phyloP scores from a whole-genome alignment of 2,113 vertebrate genomes.

The Mirounga angustirostris region DNA sequence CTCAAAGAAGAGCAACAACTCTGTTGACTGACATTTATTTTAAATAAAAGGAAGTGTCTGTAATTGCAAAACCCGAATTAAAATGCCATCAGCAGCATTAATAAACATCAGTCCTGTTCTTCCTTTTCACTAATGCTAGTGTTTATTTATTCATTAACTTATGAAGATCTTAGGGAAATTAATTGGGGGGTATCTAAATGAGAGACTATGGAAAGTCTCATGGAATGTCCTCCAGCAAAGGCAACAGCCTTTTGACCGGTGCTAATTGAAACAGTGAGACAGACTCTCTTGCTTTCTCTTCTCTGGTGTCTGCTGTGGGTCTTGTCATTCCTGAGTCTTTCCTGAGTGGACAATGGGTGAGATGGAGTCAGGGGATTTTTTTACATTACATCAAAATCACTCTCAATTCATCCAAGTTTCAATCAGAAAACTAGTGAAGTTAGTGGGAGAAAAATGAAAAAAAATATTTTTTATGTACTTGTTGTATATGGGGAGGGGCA shows the following conservation, averaged over 20 bases:
- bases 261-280: not conserved
- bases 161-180: constrained; percentile 56
- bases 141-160: constrained; percentile 68
- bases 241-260: not conserved
- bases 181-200: constrained; percentile 58
- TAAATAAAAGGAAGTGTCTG: constrained; percentile 73
- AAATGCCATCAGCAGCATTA: constrained; percentile 63
- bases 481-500: not conserved
- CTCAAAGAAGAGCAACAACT: constrained; percentile 44
- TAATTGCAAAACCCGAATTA: constrained; percentile 71
- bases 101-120: constrained; percentile 37
- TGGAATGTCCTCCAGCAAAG: not conserved
- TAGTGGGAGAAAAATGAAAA: not conserved
- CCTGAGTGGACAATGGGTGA: not conserved
- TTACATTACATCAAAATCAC: not conserved
- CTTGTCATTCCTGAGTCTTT: not conserved
- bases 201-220: not conserved
- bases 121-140: constrained; percentile 67
- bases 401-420: not conserved
- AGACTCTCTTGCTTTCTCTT: not conserved
- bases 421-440: constrained; percentile 55
- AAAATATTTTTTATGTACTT: not conserved
- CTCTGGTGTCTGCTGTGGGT: not conserved
- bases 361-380: not conserved
- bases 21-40: constrained; percentile 71